phyloP scores from a whole-genome alignment of 2,797 vertebrate species.

The Epinephelus coioides region DNA sequence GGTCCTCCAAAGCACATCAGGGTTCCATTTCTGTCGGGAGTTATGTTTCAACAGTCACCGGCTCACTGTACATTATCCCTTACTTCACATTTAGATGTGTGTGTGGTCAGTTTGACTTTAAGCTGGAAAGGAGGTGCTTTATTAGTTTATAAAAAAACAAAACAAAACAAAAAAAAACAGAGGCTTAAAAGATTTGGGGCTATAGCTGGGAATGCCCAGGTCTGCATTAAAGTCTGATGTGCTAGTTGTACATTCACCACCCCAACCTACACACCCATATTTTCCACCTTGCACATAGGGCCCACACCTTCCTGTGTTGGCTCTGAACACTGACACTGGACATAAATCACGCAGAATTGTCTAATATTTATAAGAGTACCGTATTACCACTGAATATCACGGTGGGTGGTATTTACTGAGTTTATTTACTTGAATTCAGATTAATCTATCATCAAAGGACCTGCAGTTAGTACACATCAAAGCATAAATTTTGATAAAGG shows the following conservation, averaged over 20 bases:
- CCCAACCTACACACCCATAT: not conserved
- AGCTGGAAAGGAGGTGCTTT: too few species aligned
- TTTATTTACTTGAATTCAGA: slow-evolving; percentile 1
- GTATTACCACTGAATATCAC: not conserved
- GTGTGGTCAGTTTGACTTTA: too few species aligned
- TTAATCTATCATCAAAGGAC: not conserved
- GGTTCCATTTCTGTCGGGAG: too few species aligned
- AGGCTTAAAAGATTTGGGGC: too few species aligned
- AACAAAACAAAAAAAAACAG: too few species aligned
- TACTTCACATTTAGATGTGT: too few species aligned
- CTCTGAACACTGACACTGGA: not conserved
- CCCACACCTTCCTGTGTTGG: not conserved
- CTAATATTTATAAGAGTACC: too few species aligned
- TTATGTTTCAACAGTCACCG: too few species aligned
- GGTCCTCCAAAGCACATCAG: too few species aligned
- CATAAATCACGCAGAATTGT: not conserved
- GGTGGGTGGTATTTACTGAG: not conserved
- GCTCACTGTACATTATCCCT: too few species aligned
- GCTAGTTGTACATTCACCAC: not conserved
- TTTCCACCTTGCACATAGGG: not conserved
- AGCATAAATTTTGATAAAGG: not conserved
- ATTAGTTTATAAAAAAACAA: too few species aligned
- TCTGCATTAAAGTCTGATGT: not conserved
- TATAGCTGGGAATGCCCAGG: too few species aligned
- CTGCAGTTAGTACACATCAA: not conserved